A percentile compares a stretch with the other conserved stretches of the same genome.
These are phyloP conservation scores for Rhinogobius similis DNA, from an alignment of 2,113 vertebrate species.

Conservation along the genomic window DNA sequence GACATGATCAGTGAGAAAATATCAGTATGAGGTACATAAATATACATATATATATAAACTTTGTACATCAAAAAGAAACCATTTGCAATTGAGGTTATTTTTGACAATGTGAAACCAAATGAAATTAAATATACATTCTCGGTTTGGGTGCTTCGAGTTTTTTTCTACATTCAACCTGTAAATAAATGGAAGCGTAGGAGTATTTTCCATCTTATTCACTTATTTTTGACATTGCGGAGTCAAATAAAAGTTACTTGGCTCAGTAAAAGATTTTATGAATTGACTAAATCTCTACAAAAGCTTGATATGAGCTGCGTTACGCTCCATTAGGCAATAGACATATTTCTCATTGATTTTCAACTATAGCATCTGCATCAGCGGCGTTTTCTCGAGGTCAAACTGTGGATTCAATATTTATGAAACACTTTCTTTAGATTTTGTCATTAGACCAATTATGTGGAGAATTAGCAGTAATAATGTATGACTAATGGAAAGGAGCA, in stretches of 20 bases:
- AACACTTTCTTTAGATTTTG: neutral
- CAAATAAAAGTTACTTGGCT: neutral
- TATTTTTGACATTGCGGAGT: neutral
- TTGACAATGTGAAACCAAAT: too few species aligned
- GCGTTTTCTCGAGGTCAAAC: neutral
- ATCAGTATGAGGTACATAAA: too few species aligned
- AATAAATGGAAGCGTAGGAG: neutral
- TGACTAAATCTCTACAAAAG: neutral
- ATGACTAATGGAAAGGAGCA: neutral
- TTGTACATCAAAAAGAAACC: too few species aligned
- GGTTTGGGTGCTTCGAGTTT: too few species aligned
- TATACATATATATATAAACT: too few species aligned
- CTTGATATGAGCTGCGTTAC: neutral
- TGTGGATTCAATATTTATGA: constrained; percentile 3
- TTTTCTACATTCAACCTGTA: neutral
- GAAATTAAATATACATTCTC: too few species aligned
- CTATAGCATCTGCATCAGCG: neutral
- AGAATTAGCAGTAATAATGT: neutral
- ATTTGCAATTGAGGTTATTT: too few species aligned
- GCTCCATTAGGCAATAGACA: neutral
- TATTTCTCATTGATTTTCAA: neutral
- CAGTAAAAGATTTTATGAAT: neutral
- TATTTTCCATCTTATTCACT: neutral
- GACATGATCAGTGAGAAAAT: too few species aligned
- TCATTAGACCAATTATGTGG: neutral